These are phyloP conservation scores for Poecilia latipinna DNA, from an alignment of 2,113 vertebrate species.

Conservation along the genomic window DNA sequence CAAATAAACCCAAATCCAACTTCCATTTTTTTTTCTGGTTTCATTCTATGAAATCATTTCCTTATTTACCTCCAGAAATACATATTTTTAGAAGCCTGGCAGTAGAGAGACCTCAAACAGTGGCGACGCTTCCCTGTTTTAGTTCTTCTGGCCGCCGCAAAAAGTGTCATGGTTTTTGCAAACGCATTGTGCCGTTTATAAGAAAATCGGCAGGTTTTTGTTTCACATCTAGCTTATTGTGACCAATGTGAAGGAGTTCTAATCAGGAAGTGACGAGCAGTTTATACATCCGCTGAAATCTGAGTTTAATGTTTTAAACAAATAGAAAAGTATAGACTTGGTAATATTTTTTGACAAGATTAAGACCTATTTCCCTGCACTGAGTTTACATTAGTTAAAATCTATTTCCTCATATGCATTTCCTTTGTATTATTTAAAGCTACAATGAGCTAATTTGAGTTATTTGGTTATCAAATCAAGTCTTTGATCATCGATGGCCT, in stretches of 20 bases:
- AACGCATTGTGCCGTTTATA: neutral
- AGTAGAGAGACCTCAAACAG: slow-evolving; percentile 15
- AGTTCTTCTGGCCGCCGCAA: slow-evolving; percentile 25
- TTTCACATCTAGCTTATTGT: slow-evolving; percentile 5
- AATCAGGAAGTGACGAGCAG: too few relatives aligned
- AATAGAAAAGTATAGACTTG: too few relatives aligned
- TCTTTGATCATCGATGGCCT: too few relatives aligned
- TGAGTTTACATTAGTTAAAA: too few relatives aligned
- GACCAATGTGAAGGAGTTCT: neutral
- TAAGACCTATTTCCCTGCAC: too few relatives aligned
- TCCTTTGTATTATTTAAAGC: too few relatives aligned
- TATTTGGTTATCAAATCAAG: too few relatives aligned
- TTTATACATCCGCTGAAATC: too few relatives aligned
- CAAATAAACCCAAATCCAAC: slow-evolving; percentile 20
- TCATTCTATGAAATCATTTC: slow-evolving; percentile 44
- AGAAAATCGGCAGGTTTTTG: slow-evolving; percentile 9
- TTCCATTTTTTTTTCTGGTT: slow-evolving; percentile 51
- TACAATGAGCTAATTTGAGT: too few relatives aligned
- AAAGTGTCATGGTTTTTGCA: slow-evolving; percentile 24
- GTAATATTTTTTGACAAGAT: too few relatives aligned
- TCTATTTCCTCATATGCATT: too few relatives aligned
- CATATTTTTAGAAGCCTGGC: neutral
- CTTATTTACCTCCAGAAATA: slow-evolving; percentile 30
- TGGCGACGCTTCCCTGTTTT: slow-evolving; percentile 59
- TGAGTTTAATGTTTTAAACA: too few relatives aligned